Evolutionary conservation across 1,140 invertebrate species (phyloP), one percentile per base, ranked within the genome.

Genomic region (Micrasema longulum): DNA sequence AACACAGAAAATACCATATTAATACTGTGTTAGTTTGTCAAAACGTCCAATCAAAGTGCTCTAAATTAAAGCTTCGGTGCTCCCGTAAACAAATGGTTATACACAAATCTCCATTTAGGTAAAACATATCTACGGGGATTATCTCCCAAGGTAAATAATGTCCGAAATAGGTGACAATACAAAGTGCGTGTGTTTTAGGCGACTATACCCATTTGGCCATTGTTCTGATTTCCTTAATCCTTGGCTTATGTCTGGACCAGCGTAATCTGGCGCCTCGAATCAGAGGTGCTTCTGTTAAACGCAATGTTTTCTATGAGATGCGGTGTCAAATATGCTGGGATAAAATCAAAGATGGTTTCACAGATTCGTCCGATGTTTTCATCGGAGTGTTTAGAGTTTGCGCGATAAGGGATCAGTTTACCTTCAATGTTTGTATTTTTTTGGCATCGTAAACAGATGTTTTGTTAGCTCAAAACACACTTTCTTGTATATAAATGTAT

Each of bases 221-320:
- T 62, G 53, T 60, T 60, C 68, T 45, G 53, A 38, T 10, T 0
- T 12, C 16, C 55, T 36, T 53, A 60, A 62, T 53, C 36, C 52
- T 20, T 47, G 68, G 69, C 47, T 43, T 48, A 41, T 63, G 65
- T 73, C 66, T 66, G 36, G 47, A 52, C 26, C 22, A 35, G 12
- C 50, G 20, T 74, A 74, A 74, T 74, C 73, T 74, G 73, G 73
- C 73, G 73, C 73, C 73, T 63, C 31, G 2, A 12, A 74, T 74
- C 73, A 36, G 62, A 60, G 60, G 12, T 31, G 41, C 22, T 45
- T 72, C 38, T 68, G 55, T 64, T 50, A 65, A 64, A 60, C 70
- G 64, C 31, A 38, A 47, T 20, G 12, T 41, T 55, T 35, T 36
- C 63, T 65, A 62, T 50, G 69, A 43, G 43, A 45, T 48, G 57